Evolutionary conservation across 1,140 invertebrate genomes (phyloP), one percentile per base, ranked within the genome.

Genomic region (Heliconius hewitsoni): DNA sequence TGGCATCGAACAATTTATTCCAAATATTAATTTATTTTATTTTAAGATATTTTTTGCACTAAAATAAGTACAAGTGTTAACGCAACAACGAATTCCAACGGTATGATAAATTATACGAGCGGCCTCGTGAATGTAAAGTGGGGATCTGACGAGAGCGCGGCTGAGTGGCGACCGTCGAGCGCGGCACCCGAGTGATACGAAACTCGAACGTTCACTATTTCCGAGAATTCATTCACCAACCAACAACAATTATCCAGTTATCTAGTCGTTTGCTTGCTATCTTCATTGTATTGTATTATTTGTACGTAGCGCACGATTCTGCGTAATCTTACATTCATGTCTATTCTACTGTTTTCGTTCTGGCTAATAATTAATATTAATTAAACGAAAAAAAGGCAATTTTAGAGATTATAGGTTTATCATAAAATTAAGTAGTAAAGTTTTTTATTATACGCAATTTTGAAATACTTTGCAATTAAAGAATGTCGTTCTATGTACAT

Each of bases 211-310:
- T 90, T 91, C 87, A 90, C 85, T 85, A 84, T 82, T 93, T 91
- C 89, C 84, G 76, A 90, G 91, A 91, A 93, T 87, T 89, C 89
- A 91, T 91, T 93, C 90, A 93, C 77, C 74, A 84, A 87, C 81
- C 74, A 85, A 86, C 84, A 86, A 83, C 77, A 86, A 87, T 89
- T 89, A 89, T 87, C 82, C 81, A 85, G 83, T 86, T 90, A 89
- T 90, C 88, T 89, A 87, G 85, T 86, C 81, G 86, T 89, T 90
- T 84, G 81, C 79, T 87, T 79, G 82, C 84, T 86, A 87, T 90
- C 83, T 86, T 86, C 83, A 85, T 86, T 84, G 80, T 84, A 85
- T 85, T 86, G 73, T 84, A 81, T 80, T 85, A 79, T 83, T 84
- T 81, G 78, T 82, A 82, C 80, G 77, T 77, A 74, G 77, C 71